Conservation (phyloP, 1,140 invertebrate species). For the Tachypleus tridentatus region DNA sequence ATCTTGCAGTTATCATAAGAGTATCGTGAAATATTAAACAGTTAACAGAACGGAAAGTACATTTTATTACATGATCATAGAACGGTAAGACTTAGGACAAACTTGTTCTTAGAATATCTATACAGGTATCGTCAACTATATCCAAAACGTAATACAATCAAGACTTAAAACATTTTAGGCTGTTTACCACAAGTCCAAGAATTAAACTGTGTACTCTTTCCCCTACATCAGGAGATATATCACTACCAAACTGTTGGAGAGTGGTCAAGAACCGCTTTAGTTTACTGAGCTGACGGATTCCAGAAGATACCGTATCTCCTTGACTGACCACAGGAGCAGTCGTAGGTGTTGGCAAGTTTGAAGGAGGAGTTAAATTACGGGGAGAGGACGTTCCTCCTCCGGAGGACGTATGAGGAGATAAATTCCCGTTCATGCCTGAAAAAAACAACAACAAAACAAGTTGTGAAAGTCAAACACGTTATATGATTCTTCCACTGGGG, state of each 20-base stretch:
- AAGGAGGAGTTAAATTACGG: constrained; percentile 1
- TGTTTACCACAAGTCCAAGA: constrained; percentile 66
- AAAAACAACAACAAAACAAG: not conserved
- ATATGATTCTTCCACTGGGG: too few relatives aligned
- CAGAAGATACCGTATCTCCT: constrained; percentile 5
- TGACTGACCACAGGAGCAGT: constrained; percentile 2
- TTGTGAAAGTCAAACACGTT: too few relatives aligned
- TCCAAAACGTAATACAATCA: too few relatives aligned
- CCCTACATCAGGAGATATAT: constrained; percentile 72
- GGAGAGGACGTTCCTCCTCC: constrained; percentile 12
- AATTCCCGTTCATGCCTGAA: constrained; percentile 12
- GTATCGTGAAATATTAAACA: too few relatives aligned
- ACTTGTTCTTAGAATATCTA: too few relatives aligned
- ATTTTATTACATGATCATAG: too few relatives aligned
- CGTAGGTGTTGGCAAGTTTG: constrained; percentile 4
- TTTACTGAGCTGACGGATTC: constrained; percentile 41
- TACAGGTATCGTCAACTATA: too few relatives aligned
- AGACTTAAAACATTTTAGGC: not conserved
- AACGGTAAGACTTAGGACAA: too few relatives aligned
- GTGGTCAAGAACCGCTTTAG: constrained; percentile 79
- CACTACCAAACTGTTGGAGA: constrained; percentile 76
- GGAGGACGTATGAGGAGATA: constrained; percentile 10
- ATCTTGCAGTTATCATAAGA: too few relatives aligned
- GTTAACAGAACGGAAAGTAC: too few relatives aligned
- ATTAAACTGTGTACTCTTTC: constrained; percentile 76